Evolutionary conservation across 2,797 vertebrate species (phyloP).

Genomic region (Syngnathus rostellatus): DNA sequence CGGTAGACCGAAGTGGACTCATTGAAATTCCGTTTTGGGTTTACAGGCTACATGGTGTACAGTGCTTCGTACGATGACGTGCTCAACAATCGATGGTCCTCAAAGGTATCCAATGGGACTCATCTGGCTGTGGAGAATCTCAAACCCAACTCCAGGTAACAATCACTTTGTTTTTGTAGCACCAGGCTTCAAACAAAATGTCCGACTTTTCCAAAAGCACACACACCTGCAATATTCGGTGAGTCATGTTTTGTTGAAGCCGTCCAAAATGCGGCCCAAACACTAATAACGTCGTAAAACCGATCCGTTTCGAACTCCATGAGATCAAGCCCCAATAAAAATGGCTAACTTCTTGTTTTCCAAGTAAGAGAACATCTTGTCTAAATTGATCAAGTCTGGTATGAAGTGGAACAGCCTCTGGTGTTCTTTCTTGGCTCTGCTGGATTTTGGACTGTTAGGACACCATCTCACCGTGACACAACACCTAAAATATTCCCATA

Average conservation of each 20-base stretch:
- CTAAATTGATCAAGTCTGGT: conserved; percentile 7
- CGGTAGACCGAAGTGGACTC: neutral
- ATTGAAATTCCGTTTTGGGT: no score
- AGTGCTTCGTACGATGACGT: conserved; percentile 95
- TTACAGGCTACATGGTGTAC: conserved; percentile 88
- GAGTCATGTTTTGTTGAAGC: no score
- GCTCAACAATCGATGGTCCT: conserved; percentile 91
- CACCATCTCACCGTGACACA: conserved; percentile 13
- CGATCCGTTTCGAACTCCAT: neutral
- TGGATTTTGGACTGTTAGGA: conserved; percentile 7
- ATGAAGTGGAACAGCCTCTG: conserved; percentile 9
- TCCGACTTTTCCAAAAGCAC: no score
- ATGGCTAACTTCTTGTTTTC: neutral
- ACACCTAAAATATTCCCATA: conserved; percentile 3
- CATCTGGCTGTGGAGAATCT: conserved; percentile 95
- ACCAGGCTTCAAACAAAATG: neutral
- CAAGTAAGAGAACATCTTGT: conserved; percentile 1
- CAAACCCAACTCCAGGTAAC: conserved; percentile 94
- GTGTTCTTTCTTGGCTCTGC: conserved; percentile 16
- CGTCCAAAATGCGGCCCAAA: no score
- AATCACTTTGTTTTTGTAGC: neutral
- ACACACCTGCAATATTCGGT: no score
- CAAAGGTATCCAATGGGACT: conserved; percentile 72
- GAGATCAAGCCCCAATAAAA: neutral
- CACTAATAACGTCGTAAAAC: neutral